These are phyloP conservation scores for Cotesia glomerata DNA, from an alignment of 1,140 invertebrate genomes.

Conservation along the genomic window DNA sequence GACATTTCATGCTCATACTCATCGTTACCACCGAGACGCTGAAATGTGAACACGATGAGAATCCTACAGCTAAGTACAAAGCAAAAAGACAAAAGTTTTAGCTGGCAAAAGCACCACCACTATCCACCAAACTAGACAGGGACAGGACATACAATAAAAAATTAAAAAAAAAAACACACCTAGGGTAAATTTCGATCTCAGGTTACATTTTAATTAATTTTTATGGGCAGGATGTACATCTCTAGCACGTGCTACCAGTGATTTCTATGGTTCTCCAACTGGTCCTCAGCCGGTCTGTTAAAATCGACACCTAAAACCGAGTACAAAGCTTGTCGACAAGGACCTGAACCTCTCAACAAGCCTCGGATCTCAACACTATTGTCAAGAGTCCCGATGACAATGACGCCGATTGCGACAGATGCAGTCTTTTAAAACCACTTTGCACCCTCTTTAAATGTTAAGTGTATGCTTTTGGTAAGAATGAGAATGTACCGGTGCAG, in stretches of 20 bases:
- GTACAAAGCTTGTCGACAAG: no score
- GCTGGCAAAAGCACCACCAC: no score
- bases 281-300: no score
- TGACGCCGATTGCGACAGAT: conserved; percentile 14
- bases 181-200: conserved; percentile 14
- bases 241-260: conserved; percentile 8
- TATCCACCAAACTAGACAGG: no score
- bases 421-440: conserved; percentile 8
- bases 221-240: neutral
- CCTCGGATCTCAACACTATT: neutral
- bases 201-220: conserved; percentile 4
- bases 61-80: neutral
- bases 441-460: neutral
- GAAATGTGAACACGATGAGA: neutral
- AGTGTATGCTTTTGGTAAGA: neutral
- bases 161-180: neutral
- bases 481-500: neutral
- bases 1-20: neutral
- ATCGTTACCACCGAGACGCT: neutral
- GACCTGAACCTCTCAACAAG: neutral
- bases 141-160: neutral
- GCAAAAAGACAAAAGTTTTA: no score
- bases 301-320: no score
- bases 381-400: neutral
- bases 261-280: neutral